Evolutionary conservation across 1,140 invertebrate species (phyloP), one percentile per base, ranked within the genome.

Genomic region (Hylyphantes graminicola): DNA sequence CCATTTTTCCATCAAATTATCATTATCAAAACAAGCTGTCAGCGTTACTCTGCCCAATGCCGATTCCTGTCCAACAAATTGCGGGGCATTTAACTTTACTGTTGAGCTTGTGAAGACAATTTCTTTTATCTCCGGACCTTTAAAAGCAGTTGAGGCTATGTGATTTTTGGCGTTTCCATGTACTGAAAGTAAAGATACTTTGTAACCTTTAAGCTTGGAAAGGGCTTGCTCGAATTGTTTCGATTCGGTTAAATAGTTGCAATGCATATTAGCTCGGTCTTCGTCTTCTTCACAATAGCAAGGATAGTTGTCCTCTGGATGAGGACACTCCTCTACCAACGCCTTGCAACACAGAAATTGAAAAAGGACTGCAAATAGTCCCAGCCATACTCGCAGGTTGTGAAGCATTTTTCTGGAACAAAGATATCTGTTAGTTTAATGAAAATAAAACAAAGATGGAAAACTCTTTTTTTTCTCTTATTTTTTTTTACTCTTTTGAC

Each of bases 271-370:
- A 13, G 35, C 51, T 11, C 35, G 17, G 9, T 65, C 80, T 2
- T 83, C 80, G 15, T 83, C 80, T 63, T 81, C 79, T n/a, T 83
- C 80, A 17, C 80, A 83, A 50, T 83, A 83, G 12, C 80, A 83
- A 8, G 80, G 80, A 50, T 75, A 83, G 50, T 35, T 75, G 17
- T 83, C 80, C 67, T 83, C 80, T 10, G 72, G 59, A 35, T 64
- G 72, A 35, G 80, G 80, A 12, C 80, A 83, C 48, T 83, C 80
- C 17, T 67, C 21, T 35, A 35, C 35, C 5, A 35, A 35, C 35
- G 35, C 35, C 35, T 35, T 35, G 35, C 35, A 35, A 35, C 35
- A 35, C 1, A 35, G 1, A 35, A 35, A 35, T 35, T 35, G 35
- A 1, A 35, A 35, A 1, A 35, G 35, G 35, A 35, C 35, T 35